A percentile compares a stretch with the other conserved stretches of the same genome.
Conservation (phyloP, 2,113 vertebrate genomes). For the Corynorhinus townsendii region DNA sequence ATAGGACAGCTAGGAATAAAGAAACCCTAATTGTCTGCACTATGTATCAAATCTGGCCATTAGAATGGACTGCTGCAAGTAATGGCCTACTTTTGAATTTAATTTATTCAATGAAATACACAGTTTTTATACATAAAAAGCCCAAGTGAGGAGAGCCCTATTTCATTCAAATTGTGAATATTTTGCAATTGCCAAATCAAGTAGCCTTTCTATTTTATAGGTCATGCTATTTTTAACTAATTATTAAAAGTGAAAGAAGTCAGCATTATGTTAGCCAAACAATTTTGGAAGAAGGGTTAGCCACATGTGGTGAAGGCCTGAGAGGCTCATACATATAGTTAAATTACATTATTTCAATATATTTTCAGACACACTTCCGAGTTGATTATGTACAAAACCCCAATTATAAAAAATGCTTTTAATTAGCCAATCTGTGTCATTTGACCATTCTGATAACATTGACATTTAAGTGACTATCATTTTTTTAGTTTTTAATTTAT, state of each 20-base stretch:
- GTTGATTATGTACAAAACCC: conserved; percentile 27
- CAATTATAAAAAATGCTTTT: conserved; percentile 18
- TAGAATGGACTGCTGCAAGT: conserved; percentile 43
- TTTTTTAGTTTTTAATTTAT: conserved; percentile 68
- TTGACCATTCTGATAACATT: conserved; percentile 11
- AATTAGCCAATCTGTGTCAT: neutral
- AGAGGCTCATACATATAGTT: neutral
- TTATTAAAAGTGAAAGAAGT: conserved; percentile 26
- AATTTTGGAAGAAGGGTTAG: neutral
- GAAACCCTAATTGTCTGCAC: conserved; percentile 12
- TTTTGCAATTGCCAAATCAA: conserved; percentile 44
- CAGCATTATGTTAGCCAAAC: conserved; percentile 6
- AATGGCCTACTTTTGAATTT: conserved; percentile 61
- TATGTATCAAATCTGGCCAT: conserved; percentile 36
- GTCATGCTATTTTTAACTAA: conserved; percentile 41
- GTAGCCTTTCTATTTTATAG: conserved; percentile 34
- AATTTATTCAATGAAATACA: conserved; percentile 50
- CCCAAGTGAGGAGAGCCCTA: neutral
- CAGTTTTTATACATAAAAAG: conserved; percentile 46
- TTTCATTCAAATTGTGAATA: conserved; percentile 9
- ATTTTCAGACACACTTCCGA: conserved; percentile 26
- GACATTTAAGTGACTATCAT: conserved; percentile 54
- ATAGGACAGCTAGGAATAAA: conserved; percentile 50
- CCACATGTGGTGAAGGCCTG: neutral
- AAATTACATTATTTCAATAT: conserved; percentile 23